Percentiles rank a stretch among this genome's conserved stretches.
Evolutionary conservation across 2,888 invertebrate genomes (phyloP).

Genomic region (Pseudococcus longispinus): DNA sequence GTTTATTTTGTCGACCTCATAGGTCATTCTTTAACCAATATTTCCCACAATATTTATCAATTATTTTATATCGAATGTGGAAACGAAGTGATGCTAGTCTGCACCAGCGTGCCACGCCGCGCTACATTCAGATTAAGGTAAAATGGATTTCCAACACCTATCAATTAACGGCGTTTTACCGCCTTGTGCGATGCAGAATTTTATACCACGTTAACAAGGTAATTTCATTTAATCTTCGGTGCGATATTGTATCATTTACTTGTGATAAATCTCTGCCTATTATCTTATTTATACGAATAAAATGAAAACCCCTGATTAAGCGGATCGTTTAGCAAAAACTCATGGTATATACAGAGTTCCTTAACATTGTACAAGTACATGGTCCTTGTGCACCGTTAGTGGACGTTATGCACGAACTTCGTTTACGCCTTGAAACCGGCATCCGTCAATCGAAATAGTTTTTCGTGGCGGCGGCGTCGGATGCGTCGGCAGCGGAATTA

Average conservation of each 20-base stretch:
- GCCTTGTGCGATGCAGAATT: background rate
- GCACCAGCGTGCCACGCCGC: background rate
- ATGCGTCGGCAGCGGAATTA: background rate
- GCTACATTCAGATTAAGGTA: background rate
- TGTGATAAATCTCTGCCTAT: background rate
- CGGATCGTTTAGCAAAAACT: conserved; percentile 22
- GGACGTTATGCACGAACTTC: conserved; percentile 41
- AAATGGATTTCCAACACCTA: conserved; percentile 31
- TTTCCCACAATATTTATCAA: conserved; percentile 44
- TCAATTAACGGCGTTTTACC: conserved; percentile 1
- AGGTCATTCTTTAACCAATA: conserved; percentile 39
- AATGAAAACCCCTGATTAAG: conserved; percentile 38
- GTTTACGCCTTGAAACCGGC: conserved; percentile 37
- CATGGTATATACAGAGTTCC: conserved; percentile 11
- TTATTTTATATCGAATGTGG: conserved; percentile 23
- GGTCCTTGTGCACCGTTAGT: conserved; percentile 40
- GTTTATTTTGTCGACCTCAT: conserved; percentile 27
- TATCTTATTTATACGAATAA: conserved; percentile 20
- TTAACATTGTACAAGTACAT: conserved; percentile 15
- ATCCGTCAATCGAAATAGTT: conserved; percentile 29
- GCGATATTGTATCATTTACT: conserved; percentile 30
- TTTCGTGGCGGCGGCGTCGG: background rate
- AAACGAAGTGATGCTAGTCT: background rate
- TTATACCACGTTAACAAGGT: conserved; percentile 16
- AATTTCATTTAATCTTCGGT: conserved; percentile 38